phyloP scores from a whole-genome alignment of 2,797 vertebrate genomes.

The Vipera ursinii region DNA sequence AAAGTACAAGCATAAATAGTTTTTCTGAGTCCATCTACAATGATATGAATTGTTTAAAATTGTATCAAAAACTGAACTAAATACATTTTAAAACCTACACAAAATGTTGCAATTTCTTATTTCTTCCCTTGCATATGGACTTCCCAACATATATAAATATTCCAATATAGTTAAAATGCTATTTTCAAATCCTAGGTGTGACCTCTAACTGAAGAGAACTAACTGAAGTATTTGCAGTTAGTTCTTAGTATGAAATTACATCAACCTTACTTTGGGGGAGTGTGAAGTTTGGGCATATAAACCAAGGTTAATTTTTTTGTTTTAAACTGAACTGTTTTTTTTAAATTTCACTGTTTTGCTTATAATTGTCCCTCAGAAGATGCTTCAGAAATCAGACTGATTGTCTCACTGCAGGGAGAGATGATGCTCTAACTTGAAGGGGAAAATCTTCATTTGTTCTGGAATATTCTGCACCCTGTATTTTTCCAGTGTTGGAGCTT shows the following conservation, averaged over 20 bases:
- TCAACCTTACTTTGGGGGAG: neutral
- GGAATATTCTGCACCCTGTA: neutral
- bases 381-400: neutral
- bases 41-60: neutral
- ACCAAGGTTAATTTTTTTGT: neutral
- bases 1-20: neutral
- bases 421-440: neutral
- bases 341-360: neutral
- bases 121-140: neutral
- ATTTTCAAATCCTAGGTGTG: neutral
- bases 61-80: neutral
- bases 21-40: conserved; percentile 5
- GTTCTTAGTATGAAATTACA: neutral
- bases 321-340: no score
- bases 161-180: neutral
- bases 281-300: neutral
- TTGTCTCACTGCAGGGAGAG: neutral
- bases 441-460: neutral
- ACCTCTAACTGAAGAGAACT: neutral
- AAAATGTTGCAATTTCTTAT: neutral
- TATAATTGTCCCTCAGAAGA: neutral
- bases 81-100: neutral
- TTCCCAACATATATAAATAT: neutral
- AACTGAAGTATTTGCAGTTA: neutral
- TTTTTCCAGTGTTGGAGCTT: neutral